Percentiles rank a stretch among this genome's conserved stretches.
phyloP scores from a whole-genome alignment of 1,140 invertebrate species.

The Bombus ignitus region DNA sequence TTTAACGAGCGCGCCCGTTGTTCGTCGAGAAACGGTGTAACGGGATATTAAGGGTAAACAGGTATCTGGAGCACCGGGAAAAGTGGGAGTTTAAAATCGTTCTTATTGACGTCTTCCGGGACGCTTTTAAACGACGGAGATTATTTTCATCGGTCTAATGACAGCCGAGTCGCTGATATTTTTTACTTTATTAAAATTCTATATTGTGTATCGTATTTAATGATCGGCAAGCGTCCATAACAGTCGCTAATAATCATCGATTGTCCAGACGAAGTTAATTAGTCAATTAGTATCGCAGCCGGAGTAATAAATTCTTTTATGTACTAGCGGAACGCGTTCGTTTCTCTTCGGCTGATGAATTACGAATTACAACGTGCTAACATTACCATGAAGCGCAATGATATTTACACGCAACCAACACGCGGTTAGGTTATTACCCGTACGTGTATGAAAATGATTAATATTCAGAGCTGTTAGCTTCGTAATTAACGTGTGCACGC shows the following conservation, averaged over 20 bases:
- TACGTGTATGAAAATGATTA: slow-evolving; percentile 32
- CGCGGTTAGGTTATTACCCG: not conserved
- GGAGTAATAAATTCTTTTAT: slow-evolving; percentile 26
- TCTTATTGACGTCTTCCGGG: not conserved
- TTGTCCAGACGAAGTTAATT: not conserved
- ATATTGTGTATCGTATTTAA: not conserved
- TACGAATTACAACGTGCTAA: slow-evolving; percentile 2
- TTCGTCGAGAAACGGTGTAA: not conserved
- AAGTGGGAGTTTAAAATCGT: not conserved
- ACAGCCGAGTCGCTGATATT: not conserved
- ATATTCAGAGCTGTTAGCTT: slow-evolving; percentile 12
- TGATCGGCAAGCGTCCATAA: too few species aligned
- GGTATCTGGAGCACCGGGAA: not conserved
- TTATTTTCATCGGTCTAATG: not conserved
- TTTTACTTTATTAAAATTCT: not conserved
- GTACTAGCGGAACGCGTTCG: not conserved
- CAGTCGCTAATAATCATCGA: not conserved
- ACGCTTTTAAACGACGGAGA: not conserved
- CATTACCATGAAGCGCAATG: not conserved
- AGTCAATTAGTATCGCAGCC: not conserved
- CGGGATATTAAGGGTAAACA: slow-evolving; percentile 19
- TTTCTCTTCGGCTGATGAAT: slow-evolving; percentile 2
- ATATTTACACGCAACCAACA: slow-evolving; percentile 21
- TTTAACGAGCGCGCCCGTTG: slow-evolving; percentile 11
- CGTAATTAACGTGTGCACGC: slow-evolving; percentile 1